Base-by-base conservation (phyloP, 64 coral and sea anemone species). In the Pocillopora verrucosa region DNA sequence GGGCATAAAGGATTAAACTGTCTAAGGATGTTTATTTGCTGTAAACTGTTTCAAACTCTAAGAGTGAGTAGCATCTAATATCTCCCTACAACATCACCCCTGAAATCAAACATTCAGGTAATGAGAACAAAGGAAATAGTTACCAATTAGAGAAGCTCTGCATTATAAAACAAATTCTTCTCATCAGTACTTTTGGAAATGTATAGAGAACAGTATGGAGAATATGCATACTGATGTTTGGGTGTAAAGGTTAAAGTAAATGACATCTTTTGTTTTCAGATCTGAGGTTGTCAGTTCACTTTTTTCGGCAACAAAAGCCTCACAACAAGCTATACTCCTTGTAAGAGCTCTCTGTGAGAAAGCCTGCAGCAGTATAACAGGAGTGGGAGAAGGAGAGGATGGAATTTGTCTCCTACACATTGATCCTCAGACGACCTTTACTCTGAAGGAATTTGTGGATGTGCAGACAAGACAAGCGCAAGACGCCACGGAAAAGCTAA, bases 311-410 rank as follows among this genome's bases (percentile, higher is more conserved):
- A 88, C 36, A 24, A 36, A 88, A 60, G 41, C 87, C 58, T 60
- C 80, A 20, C 95, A 91, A 63, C 60, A 72, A 37, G 95, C 87
- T 26, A 76, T 96, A 38, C 61, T 96, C 51, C 78, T 77, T 34
- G 64, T 93, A 10, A 87, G 88, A 45, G 15, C 75, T 7, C 58
- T 99, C 11, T 99, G 97, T 51, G 97, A 99, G 79, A 90, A 77
- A 58, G 90, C 93, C 22, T 93, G 83, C 17, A 95, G 91, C 65
- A 99, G 97, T 64, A 77, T 99, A 36, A 90, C 88, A 56, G 91
- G 93, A 69, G 60, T 95, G 9, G 84, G 93, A 16, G 88, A 90
- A 77, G 60, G 77, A 67, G 74, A 88, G 22, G 75, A 96, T 88
- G 88, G 82, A 19, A 93, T 93, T 35, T 84, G 72, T 51, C 76